These are phyloP conservation scores for Apis dorsata DNA, from an alignment of 1,140 invertebrate species.

Conservation along the genomic window DNA sequence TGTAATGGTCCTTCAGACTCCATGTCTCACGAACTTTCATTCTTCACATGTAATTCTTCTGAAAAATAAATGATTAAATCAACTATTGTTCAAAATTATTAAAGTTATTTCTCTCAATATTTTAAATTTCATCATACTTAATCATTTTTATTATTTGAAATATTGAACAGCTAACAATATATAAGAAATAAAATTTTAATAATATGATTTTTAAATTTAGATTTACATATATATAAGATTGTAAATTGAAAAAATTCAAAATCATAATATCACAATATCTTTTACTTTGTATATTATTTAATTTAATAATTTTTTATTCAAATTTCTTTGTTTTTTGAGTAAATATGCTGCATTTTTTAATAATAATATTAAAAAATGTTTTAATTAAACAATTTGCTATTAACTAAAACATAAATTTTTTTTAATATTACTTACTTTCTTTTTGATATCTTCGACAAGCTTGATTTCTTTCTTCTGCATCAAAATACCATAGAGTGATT, in stretches of 20 bases:
- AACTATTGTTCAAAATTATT: background rate
- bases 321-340: background rate
- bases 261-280: too few relatives aligned
- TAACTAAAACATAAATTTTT: background rate
- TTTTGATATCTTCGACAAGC: slow-evolving; percentile 85
- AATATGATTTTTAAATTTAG: background rate
- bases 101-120: too few relatives aligned
- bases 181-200: background rate
- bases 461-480: slow-evolving; percentile 90
- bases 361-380: background rate
- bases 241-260: background rate
- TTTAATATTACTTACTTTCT: slow-evolving; percentile 79
- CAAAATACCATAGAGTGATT: slow-evolving; percentile 98
- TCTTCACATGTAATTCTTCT: slow-evolving; percentile 64
- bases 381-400: background rate
- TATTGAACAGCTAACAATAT: background rate
- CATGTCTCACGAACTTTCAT: slow-evolving; percentile 63
- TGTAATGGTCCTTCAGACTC: slow-evolving; percentile 52
- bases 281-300: background rate
- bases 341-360: background rate
- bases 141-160: background rate
- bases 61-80: slow-evolving; percentile 32
- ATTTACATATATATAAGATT: background rate
- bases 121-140: background rate
- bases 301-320: background rate